Evolutionary conservation across 2,113 vertebrate species (phyloP).

Genomic region (Andinoacara biseriatus): DNA sequence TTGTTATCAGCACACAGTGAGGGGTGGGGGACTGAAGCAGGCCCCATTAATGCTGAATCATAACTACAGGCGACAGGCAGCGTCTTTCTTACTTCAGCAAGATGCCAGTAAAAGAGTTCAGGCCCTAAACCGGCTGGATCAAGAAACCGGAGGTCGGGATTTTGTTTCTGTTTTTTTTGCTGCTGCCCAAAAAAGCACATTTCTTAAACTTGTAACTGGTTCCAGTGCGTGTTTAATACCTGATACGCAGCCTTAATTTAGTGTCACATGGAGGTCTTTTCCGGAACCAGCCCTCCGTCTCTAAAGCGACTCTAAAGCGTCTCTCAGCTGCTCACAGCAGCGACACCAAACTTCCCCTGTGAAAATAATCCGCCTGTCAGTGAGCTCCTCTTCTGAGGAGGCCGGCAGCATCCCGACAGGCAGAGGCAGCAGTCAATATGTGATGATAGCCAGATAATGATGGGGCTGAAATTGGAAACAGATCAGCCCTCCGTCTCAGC

Average conservation of each 20-base stretch:
- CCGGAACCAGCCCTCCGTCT: not conserved
- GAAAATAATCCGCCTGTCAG: constrained; percentile 1
- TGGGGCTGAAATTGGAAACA: constrained; percentile 9
- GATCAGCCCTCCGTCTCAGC: not conserved
- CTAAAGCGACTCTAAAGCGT: not conserved
- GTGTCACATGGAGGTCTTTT: not conserved
- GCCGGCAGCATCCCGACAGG: not conserved
- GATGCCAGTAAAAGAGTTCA: not conserved
- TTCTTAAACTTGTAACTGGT: not conserved
- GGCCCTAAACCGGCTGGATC: not conserved
- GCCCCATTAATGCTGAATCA: not conserved
- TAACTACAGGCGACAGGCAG: no score
- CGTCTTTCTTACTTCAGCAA: no score
- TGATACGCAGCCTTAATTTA: not conserved
- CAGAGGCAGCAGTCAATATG: constrained; percentile 17
- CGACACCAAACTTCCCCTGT: not conserved
- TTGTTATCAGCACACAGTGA: no score
- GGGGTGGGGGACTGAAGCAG: no score
- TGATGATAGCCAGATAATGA: constrained; percentile 36
- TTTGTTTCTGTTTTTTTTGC: not conserved
- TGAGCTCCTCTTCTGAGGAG: constrained; percentile 5
- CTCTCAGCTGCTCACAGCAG: not conserved
- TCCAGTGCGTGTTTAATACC: not conserved
- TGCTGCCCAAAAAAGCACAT: not conserved
- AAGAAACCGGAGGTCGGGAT: not conserved